phyloP scores from a whole-genome alignment of 2,113 vertebrate genomes.

The Oryzias celebensis region DNA sequence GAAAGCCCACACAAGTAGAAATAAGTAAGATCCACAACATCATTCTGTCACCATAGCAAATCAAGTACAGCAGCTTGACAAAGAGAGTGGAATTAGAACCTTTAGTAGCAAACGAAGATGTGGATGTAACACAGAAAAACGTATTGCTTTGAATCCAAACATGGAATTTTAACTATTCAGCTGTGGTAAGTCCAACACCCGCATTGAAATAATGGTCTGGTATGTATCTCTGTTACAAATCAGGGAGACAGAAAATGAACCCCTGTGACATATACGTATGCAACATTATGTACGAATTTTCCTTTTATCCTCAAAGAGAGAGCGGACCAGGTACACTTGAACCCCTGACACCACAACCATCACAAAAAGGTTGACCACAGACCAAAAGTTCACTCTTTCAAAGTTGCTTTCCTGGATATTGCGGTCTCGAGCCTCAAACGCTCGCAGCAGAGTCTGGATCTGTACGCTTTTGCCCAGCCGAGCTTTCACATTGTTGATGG shows the following conservation, averaged over 20 bases:
- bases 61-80: conserved; percentile 12
- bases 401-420: conserved; percentile 97
- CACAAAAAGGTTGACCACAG: conserved; percentile 83
- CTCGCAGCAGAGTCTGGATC: conserved; percentile 90
- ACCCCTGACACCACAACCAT: conserved; percentile 89
- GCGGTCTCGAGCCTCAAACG: conserved; percentile 95
- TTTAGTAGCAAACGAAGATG: conserved; percentile 1
- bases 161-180: too few species aligned
- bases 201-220: too few species aligned
- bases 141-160: too few species aligned
- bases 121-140: neutral
- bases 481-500: conserved; percentile 92
- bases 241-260: conserved; percentile 4
- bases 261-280: conserved; percentile 1
- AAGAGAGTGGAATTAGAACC: conserved; percentile 8
- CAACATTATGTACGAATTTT: conserved; percentile 86
- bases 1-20: conserved; percentile 19
- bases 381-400: conserved; percentile 94
- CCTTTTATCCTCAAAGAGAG: conserved; percentile 92
- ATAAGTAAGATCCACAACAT: conserved; percentile 16
- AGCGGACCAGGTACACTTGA: conserved; percentile 93
- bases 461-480: conserved; percentile 92
- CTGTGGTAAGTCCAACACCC: too few species aligned
- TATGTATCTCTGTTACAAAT: too few species aligned
- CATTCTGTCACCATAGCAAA: conserved; percentile 8